Percentiles rank a stretch among this genome's conserved stretches.
Conservation (phyloP, 2,113 vertebrate genomes). For the Vireo altiloquus region DNA sequence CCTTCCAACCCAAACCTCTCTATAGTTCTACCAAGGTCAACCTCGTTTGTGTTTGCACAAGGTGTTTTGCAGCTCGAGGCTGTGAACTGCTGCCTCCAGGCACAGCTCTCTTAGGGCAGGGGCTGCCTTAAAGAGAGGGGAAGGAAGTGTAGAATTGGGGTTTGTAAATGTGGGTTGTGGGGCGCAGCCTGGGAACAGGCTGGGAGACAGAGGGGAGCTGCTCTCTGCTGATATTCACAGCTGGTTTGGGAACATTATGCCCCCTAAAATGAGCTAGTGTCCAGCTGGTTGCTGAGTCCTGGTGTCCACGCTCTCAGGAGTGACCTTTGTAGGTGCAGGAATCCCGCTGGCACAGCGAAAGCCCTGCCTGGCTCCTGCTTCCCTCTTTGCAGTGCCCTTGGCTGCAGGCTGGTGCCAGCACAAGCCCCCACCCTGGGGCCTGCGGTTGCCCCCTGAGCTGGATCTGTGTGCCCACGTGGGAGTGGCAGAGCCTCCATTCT, state of each 20-base stretch:
- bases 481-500: not conserved
- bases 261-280: not conserved
- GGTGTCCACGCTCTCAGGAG: accelerated
- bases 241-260: not conserved
- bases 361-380: not conserved
- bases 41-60: not conserved
- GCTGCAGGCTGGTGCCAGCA: not conserved
- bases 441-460: not conserved
- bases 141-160: not conserved
- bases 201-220: not conserved
- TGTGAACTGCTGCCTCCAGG: not conserved
- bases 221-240: not conserved
- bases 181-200: not conserved
- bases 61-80: not conserved
- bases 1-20: not conserved
- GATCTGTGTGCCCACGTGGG: accelerated
- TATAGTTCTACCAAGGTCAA: not conserved
- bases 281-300: not conserved
- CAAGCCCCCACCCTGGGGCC: not conserved
- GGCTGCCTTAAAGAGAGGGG: not conserved
- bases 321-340: not conserved
- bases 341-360: not conserved
- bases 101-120: not conserved
- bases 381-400: accelerated
- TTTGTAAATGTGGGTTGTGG: not conserved